Percentiles rank a stretch among this genome's conserved stretches.
Conservation (phyloP, 2,797 vertebrate genomes). For the Chloroceryle inda region DNA sequence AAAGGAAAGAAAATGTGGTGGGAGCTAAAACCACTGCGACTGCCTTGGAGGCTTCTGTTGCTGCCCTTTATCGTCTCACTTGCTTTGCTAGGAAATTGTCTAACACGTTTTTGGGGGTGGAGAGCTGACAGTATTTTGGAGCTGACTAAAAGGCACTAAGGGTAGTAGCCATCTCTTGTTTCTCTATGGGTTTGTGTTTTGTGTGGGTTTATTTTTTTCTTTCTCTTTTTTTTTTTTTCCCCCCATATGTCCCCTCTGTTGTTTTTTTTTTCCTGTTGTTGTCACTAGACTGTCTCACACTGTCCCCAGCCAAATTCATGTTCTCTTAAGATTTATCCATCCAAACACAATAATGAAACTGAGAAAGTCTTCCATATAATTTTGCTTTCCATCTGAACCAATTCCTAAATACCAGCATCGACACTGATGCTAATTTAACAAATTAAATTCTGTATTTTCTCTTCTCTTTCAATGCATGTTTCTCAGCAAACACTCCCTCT, state of each 20-base stretch:
- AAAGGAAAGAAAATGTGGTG: neutral
- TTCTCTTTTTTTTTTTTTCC: no score
- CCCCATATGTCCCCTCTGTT: neutral
- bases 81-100: neutral
- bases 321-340: neutral
- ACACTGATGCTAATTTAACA: neutral
- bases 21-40: neutral
- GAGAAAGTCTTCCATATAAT: neutral
- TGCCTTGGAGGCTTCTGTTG: neutral
- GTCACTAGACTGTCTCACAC: neutral
- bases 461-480: neutral
- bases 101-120: neutral
- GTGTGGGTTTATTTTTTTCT: neutral
- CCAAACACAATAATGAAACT: neutral
- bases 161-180: neutral
- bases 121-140: conserved; percentile 15
- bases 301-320: neutral
- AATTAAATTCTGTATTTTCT: neutral
- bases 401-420: neutral
- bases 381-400: neutral
- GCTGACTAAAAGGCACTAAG: neutral
- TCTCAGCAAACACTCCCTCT: rapidly evolving
- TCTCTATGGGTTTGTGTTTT: neutral
- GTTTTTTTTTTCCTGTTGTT: neutral
- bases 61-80: neutral